Percentiles rank a stretch among this genome's conserved stretches.
Evolutionary conservation across 1,140 invertebrate genomes (phyloP).

Genomic region (Drosophila miranda): DNA sequence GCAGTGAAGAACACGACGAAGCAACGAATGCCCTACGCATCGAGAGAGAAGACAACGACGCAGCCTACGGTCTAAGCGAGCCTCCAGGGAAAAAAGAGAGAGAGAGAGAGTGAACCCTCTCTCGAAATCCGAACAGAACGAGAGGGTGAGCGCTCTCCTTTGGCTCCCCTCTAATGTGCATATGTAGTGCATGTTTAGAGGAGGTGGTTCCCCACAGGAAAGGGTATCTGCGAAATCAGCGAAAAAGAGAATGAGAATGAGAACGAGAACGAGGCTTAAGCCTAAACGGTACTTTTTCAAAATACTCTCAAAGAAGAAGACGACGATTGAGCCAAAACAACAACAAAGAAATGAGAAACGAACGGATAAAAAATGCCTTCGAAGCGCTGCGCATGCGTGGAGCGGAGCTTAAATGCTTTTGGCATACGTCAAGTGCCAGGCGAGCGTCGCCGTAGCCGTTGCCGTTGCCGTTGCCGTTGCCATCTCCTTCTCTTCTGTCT

Average conservation of each 20-base stretch:
- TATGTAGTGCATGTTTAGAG: too few relatives aligned
- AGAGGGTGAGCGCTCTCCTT: too few relatives aligned
- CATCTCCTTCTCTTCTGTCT: neutral
- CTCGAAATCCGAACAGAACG: too few relatives aligned
- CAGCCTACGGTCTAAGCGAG: too few relatives aligned
- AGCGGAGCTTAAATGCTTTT: conserved; percentile 69
- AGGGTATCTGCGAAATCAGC: conserved; percentile 6
- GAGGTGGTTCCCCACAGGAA: too few relatives aligned
- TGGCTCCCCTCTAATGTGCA: too few relatives aligned
- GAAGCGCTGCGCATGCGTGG: conserved; percentile 59
- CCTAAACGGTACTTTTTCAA: conserved; percentile 41
- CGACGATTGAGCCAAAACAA: neutral
- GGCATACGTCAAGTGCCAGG: conserved; percentile 67
- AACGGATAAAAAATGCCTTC: conserved; percentile 23
- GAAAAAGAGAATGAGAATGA: too few relatives aligned
- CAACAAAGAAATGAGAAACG: neutral
- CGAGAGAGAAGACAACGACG: too few relatives aligned
- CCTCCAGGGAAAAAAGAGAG: too few relatives aligned
- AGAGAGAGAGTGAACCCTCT: too few relatives aligned
- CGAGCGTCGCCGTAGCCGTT: conserved; percentile 1
- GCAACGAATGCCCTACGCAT: too few relatives aligned
- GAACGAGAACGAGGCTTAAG: conserved; percentile 23
- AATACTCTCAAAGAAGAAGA: conserved; percentile 7
- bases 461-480: neutral
- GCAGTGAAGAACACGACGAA: neutral